Percentiles rank a stretch among this genome's conserved stretches.
phyloP scores from a whole-genome alignment of 1,140 invertebrate genomes.

The Diorhabda sublineata region DNA sequence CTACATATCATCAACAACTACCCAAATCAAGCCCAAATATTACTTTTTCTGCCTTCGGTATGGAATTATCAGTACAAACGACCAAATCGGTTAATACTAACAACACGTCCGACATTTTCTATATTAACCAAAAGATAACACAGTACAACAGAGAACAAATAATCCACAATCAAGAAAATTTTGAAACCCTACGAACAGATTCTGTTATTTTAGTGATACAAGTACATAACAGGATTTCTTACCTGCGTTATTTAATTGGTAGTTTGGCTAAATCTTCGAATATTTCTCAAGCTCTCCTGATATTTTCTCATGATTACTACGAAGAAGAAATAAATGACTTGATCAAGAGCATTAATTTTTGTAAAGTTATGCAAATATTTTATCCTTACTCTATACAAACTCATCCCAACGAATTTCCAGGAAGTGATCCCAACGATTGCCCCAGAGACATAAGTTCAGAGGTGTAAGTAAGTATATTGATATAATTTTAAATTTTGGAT shows the following conservation, averaged over 20 bases:
- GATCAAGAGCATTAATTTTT: slow-evolving; percentile 83
- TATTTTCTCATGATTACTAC: slow-evolving; percentile 95
- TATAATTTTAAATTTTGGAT: no score
- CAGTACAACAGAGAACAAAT: slow-evolving; percentile 64
- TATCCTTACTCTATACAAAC: slow-evolving; percentile 95
- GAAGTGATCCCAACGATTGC: slow-evolving; percentile 89
- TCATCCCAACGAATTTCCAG: slow-evolving; percentile 87
- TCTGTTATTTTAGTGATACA: slow-evolving; percentile 72
- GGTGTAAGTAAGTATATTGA: slow-evolving; percentile 63
- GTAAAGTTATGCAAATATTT: slow-evolving; percentile 91
- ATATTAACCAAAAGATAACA: slow-evolving; percentile 61
- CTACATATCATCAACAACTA: no score
- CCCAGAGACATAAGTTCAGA: slow-evolving; percentile 84
- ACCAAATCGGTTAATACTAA: no score
- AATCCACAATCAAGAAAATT: slow-evolving; percentile 70
- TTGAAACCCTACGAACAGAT: slow-evolving; percentile 70
- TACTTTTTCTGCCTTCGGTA: no score
- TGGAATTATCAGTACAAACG: no score
- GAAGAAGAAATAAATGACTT: slow-evolving; percentile 88
- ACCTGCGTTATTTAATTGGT: slow-evolving; percentile 87
- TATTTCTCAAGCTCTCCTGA: slow-evolving; percentile 84
- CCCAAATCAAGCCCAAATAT: no score
- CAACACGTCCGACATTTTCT: slow-evolving; percentile 52
- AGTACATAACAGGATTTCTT: slow-evolving; percentile 92
- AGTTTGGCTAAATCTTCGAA: slow-evolving; percentile 82